phyloP scores from a whole-genome alignment of 2,888 invertebrate genomes.

The Drosophila kanekoi region DNA sequence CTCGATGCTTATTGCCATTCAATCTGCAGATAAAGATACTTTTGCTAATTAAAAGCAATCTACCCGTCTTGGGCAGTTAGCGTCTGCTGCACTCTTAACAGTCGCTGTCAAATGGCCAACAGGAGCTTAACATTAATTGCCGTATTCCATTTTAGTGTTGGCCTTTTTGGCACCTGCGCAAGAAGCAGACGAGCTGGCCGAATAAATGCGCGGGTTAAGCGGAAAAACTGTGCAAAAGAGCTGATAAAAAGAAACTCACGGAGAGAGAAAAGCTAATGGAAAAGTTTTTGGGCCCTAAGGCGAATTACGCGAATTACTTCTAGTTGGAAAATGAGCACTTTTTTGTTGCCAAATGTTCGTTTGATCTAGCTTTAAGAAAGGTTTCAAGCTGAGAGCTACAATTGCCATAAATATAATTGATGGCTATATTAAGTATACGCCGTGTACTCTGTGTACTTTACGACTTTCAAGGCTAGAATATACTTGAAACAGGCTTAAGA shows the following conservation, averaged over 20 bases:
- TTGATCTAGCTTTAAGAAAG: conserved; percentile 5
- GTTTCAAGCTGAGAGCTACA: too few relatives aligned
- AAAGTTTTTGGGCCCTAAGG: conserved; percentile 44
- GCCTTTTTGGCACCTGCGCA: conserved; percentile 50
- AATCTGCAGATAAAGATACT: conserved; percentile 35
- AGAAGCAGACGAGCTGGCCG: conserved; percentile 18
- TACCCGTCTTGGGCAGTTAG: conserved; percentile 24
- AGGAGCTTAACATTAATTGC: conserved; percentile 71
- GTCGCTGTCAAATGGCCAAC: conserved; percentile 56
- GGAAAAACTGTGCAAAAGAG: conserved; percentile 54
- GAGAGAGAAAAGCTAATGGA: conserved; percentile 54
- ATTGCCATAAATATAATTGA: too few relatives aligned
- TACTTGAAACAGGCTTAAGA: background rate
- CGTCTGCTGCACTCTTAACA: conserved; percentile 39
- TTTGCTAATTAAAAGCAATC: conserved; percentile 65
- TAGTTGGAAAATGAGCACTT: conserved; percentile 27
- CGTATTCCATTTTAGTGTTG: conserved; percentile 56
- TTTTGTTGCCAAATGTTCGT: conserved; percentile 37
- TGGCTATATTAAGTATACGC: background rate
- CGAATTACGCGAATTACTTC: conserved; percentile 25
- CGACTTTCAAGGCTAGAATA: background rate
- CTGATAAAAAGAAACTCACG: conserved; percentile 43
- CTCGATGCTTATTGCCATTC: background rate
- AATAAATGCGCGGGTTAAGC: conserved; percentile 53
- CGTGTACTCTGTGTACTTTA: background rate